Evolutionary conservation across 1,140 invertebrate species (phyloP), one percentile per base, ranked within the genome.

Genomic region (Drosophila kurseongensis): DNA sequence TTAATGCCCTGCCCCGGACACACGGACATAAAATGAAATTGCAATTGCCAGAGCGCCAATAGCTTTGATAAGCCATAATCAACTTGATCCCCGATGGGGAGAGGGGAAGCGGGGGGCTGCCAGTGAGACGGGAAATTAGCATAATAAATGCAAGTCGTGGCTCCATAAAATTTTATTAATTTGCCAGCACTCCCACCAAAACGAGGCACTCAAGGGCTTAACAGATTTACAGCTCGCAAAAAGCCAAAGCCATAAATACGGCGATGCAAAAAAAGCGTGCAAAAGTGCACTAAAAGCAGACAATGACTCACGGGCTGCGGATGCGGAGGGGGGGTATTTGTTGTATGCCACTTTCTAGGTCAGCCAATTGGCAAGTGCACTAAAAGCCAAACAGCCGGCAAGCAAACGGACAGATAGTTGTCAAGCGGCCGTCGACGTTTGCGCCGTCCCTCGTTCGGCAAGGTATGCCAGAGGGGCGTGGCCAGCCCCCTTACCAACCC

Each of bases 151-250:
- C 71, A 58, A 68, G 66, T 58, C 58, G 73, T 32, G 50, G 75
- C 57, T 62, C 62, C 79, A 83, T 88, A 80, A 86, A 89, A 83
- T 88, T 88, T 83, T 89, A 88, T 88, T 86, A 86, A 89, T 80
- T 89, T 80, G 45, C 44, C 38, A 35, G 45, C 45, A 16, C 9
- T n/a, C 59, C 35, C 60, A 40, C 55, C 44, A 41, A 52, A 56
- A 10, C n/a, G 38, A 23, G 77, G 66, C 83, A 86, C 83, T 86
- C 62, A 79, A 67, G 59, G 88, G 80, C 84, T 88, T 84, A 88
- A 89, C 83, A 89, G 84, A 83, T 88, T 83, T 88, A 51, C 75
- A 50, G 71, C 69, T 67, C 50, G 56, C 73, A 67, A 85, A 71
- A 78, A 78, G 74, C 61, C 38, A 63, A 56, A 58, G 78, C 71